A percentile compares a stretch with the other conserved stretches of the same genome.
These are phyloP conservation scores for Oxygymnocypris stewartii DNA, from an alignment of 2,113 vertebrate species.

Conservation along the genomic window DNA sequence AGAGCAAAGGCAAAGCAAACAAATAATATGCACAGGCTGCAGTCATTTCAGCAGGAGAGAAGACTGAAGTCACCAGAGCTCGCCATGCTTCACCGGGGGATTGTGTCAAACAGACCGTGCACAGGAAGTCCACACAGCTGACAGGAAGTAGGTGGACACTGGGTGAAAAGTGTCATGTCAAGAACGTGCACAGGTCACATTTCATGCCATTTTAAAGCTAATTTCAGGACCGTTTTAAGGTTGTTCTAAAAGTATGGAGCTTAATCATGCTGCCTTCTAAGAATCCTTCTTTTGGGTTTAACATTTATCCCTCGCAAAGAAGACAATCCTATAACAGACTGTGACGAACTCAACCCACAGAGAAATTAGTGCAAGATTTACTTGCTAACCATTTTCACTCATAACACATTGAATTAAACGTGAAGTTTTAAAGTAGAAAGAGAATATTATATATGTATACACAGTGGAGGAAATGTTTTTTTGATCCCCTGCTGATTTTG, in stretches of 20 bases:
- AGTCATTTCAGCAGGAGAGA: neutral
- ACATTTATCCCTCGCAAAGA: neutral
- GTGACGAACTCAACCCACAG: neutral
- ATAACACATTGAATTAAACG: no score
- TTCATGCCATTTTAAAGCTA: neutral
- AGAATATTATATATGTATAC: no score
- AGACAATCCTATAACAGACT: neutral
- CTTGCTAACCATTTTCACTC: no score
- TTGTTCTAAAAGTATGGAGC: neutral
- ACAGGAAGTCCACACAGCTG: no score
- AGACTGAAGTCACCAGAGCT: no score
- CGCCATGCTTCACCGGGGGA: no score
- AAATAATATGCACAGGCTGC: constrained; percentile 14
- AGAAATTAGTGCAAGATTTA: neutral
- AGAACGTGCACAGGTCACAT: neutral
- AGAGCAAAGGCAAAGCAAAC: constrained; percentile 17
- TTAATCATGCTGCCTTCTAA: neutral
- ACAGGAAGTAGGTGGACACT: no score
- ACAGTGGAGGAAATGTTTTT: no score
- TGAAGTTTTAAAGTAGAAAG: no score
- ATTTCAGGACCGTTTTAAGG: neutral
- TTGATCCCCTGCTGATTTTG: no score
- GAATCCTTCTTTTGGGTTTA: neutral
- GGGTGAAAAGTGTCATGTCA: neutral
- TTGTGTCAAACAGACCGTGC: neutral